These are phyloP conservation scores for Zosterops japonicus DNA, from an alignment of 2,113 vertebrate genomes.

Conservation along the genomic window DNA sequence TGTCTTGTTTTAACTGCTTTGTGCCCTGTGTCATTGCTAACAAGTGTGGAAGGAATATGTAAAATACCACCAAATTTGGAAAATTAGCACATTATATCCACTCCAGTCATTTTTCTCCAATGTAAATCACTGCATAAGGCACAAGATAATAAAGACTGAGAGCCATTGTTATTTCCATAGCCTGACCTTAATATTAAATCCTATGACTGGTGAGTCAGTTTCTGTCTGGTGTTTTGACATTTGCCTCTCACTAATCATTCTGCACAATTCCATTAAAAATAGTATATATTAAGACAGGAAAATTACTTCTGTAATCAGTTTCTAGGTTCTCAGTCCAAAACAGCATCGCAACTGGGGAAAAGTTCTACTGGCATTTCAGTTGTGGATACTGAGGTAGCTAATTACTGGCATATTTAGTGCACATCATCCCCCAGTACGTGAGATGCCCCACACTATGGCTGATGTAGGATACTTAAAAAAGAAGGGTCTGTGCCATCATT, in stretches of 20 bases:
- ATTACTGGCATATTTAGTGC: background rate
- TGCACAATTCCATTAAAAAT: constrained; percentile 46
- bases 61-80: background rate
- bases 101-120: background rate
- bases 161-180: background rate
- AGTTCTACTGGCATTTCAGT: background rate
- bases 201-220: constrained; percentile 52
- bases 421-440: background rate
- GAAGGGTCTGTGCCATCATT: background rate
- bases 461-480: background rate
- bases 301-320: background rate
- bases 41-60: background rate
- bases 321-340: background rate
- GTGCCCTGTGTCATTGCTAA: background rate
- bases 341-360: background rate
- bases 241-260: constrained; percentile 51
- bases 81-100: background rate
- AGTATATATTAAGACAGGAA: constrained; percentile 6
- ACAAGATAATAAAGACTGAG: constrained; percentile 20
- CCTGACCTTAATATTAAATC: constrained; percentile 56
- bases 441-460: background rate
- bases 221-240: constrained; percentile 62
- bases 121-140: constrained; percentile 20
- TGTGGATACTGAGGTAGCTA: background rate
- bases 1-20: background rate